A percentile compares a stretch with the other conserved stretches of the same genome.
Conservation (phyloP, 2,888 invertebrate genomes). For the Ethmia dodecea region DNA sequence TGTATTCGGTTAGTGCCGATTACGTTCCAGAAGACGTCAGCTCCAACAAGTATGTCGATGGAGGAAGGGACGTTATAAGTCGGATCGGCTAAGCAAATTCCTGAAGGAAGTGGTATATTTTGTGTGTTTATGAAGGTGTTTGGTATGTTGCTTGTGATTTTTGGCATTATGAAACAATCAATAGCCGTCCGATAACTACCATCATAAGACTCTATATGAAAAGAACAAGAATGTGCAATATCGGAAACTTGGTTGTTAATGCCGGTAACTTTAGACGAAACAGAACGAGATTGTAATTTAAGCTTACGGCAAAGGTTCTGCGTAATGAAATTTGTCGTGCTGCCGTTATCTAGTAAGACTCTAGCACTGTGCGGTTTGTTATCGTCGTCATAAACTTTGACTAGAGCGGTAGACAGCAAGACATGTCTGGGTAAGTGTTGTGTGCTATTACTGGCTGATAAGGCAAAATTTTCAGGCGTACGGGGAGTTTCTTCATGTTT, state of each 20-base stretch:
- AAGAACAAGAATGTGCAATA: conserved; percentile 1
- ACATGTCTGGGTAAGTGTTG: too few species aligned
- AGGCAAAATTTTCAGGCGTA: background rate
- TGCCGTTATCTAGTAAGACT: conserved; percentile 12
- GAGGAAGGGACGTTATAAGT: conserved; percentile 7
- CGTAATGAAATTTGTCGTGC: conserved; percentile 13
- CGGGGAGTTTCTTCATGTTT: too few species aligned
- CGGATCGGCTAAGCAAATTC: conserved; percentile 11
- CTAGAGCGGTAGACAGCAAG: conserved; percentile 12
- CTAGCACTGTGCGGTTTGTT: conserved; percentile 3
- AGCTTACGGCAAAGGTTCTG: background rate
- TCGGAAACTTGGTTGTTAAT: conserved; percentile 9
- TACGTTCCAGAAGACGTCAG: conserved; percentile 12
- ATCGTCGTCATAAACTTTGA: conserved; percentile 2
- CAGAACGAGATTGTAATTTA: background rate
- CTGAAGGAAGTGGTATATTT: too few species aligned
- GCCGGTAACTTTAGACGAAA: conserved; percentile 9
- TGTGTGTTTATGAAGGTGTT: conserved; percentile 1
- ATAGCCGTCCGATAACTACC: background rate
- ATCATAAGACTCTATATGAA: background rate
- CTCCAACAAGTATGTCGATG: conserved; percentile 12
- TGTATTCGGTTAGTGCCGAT: conserved; percentile 1
- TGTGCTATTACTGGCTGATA: background rate
- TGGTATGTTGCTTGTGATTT: conserved; percentile 4
- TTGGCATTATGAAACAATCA: conserved; percentile 9